Conservation (phyloP, 2,113 vertebrate species). For the Parus major region DNA sequence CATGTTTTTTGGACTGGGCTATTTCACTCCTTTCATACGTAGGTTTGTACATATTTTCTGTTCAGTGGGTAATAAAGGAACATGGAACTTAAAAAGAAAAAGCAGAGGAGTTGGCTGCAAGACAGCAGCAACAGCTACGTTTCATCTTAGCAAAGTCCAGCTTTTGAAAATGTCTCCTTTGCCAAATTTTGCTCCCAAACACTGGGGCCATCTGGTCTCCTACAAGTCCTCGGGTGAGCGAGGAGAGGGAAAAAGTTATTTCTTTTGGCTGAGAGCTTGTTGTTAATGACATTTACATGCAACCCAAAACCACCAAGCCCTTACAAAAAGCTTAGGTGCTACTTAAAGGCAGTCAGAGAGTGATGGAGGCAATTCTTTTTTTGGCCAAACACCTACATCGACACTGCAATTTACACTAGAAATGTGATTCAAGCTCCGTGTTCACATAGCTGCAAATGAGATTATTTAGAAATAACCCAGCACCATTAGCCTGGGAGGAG, state of each 20-base stretch:
- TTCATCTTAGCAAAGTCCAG: conserved; percentile 55
- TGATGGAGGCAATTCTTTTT: conserved; percentile 45
- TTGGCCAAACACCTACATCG: conserved; percentile 31
- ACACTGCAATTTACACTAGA: conserved; percentile 10
- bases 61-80: background rate
- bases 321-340: conserved; percentile 57
- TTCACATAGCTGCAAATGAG: background rate
- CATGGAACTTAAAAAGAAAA: background rate
- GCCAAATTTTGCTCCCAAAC: conserved; percentile 52
- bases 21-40: background rate
- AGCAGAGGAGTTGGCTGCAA: background rate
- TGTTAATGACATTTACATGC: conserved; percentile 64
- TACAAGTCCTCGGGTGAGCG: background rate
- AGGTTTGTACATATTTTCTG: background rate
- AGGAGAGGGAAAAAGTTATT: conserved; percentile 33
- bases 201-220: conserved; percentile 61
- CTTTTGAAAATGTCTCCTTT: conserved; percentile 36
- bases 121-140: conserved; percentile 50
- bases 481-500: background rate
- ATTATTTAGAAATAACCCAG: conserved; percentile 32
- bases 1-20: background rate
- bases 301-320: conserved; percentile 49
- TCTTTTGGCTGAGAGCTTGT: conserved; percentile 48
- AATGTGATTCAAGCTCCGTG: background rate
- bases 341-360: conserved; percentile 62